phyloP scores from a whole-genome alignment of 2,113 vertebrate species.

The Chiloscyllium plagiosum region DNA sequence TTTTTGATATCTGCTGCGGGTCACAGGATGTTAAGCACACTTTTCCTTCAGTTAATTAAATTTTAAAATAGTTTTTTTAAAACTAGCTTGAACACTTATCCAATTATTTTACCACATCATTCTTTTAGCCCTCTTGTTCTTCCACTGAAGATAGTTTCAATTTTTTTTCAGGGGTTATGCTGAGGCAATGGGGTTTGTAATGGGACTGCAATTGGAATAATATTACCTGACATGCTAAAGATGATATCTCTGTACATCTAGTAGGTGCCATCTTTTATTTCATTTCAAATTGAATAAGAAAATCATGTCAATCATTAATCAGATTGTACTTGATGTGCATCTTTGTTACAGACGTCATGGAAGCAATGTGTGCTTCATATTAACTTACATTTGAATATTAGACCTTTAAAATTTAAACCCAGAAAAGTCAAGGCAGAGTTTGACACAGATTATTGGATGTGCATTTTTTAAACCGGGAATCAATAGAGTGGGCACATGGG shows the following conservation, averaged over 20 bases:
- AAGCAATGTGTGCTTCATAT: background rate
- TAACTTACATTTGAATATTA: background rate
- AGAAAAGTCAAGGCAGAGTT: background rate
- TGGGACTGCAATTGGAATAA: background rate
- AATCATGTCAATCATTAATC: background rate
- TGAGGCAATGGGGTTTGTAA: background rate
- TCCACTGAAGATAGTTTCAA: background rate
- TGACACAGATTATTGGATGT: conserved; percentile 77
- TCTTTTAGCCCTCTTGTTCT: background rate
- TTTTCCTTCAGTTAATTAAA: background rate
- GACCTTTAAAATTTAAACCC: background rate
- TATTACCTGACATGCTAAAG: background rate
- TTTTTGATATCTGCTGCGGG: background rate
- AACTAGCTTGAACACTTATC: background rate
- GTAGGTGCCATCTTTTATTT: background rate
- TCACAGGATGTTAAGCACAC: background rate
- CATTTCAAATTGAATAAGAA: background rate
- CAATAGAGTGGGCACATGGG: conserved; percentile 72
- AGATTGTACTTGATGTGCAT: background rate
- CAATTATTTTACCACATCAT: background rate
- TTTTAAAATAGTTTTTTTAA: background rate
- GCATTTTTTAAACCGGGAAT: conserved; percentile 79
- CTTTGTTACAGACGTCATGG: background rate
- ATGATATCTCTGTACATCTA: background rate
- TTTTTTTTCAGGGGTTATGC: background rate